These are phyloP conservation scores for Gonocerus acuteangulatus DNA, from an alignment of 2,888 invertebrate species.

Conservation along the genomic window DNA sequence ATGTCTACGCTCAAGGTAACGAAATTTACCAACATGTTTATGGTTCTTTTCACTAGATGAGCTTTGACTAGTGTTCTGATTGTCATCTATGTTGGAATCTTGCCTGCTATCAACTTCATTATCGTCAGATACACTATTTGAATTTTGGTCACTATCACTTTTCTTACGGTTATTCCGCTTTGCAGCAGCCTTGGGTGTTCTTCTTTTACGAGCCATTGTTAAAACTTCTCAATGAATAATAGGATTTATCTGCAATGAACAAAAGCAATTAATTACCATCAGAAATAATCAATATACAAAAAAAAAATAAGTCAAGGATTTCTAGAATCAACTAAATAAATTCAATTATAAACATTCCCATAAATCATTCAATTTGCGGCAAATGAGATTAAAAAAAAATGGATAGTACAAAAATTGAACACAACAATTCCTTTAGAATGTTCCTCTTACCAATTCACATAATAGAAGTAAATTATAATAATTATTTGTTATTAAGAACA, in stretches of 20 bases:
- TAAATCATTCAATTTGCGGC: too few relatives aligned
- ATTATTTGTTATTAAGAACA: not conserved
- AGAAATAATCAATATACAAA: not conserved
- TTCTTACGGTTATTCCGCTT: slow-evolving; percentile 17
- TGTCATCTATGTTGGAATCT: not conserved
- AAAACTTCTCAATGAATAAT: not conserved
- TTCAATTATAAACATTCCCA: too few relatives aligned
- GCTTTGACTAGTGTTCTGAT: not conserved
- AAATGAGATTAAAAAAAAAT: not conserved
- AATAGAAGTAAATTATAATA: too few relatives aligned
- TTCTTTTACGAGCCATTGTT: slow-evolving; percentile 15
- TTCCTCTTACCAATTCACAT: too few relatives aligned
- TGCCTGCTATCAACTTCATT: slow-evolving; percentile 14
- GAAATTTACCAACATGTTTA: slow-evolving; percentile 19
- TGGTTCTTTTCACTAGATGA: slow-evolving; percentile 10
- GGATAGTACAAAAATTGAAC: too few relatives aligned
- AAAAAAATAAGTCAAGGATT: not conserved
- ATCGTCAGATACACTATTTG: slow-evolving; percentile 18
- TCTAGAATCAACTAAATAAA: too few relatives aligned
- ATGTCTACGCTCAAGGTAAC: slow-evolving; percentile 15
- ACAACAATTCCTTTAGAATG: too few relatives aligned
- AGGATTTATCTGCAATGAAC: not conserved
- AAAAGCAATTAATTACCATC: not conserved
- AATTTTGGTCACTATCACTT: slow-evolving; percentile 24
- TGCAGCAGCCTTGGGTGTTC: slow-evolving; percentile 6